Evolutionary conservation across 2,888 invertebrate species (phyloP), one percentile per base, ranked within the genome.

Genomic region (Sinopyrophorus schimmeli): DNA sequence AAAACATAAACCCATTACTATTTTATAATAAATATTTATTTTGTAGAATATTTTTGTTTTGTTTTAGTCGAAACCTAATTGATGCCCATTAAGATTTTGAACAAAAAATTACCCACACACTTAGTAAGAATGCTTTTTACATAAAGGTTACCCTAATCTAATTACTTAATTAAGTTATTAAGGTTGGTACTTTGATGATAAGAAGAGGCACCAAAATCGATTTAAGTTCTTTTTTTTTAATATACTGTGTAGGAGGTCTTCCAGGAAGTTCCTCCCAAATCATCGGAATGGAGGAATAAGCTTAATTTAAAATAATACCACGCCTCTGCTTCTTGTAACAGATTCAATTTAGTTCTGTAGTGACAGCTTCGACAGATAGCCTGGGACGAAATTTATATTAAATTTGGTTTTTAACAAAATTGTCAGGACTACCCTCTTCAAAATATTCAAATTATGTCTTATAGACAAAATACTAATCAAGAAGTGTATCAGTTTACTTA

Each of bases 211-310:
- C 17, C 6, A 21, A 32, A 11, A 49, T 53, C 38, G 49, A 53
- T 46, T 49, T 41, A 15, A 27, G 4, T 9, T 21, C 35, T 41
- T 44, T 54, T 55, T 55, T 53, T 48, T 38, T 46, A 46, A 37
- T 31, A 49, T 30, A 38, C 32, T 21, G 11, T 21, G 47, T 53
- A 44, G 55, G 55, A 43, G 55, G 49, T 39, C 44, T 53, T 17
- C 21, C 10, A 15, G 5, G 23, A 38, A 39, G 53, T 28, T 41
- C 50, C 43, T 37, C 53, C 55, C 53, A 50, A 15, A 30, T 28
- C 31, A 35, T 37, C 18, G 30, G 53, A 40, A 44, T 55, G 43
- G 50, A 55, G 55, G 53, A 55, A 46, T 47, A 23, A 34, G 27
- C 32, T 24, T 18, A 30, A 39, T 38, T 48, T 39, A 31, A 40